These are phyloP conservation scores for Fulmarus glacialis DNA, from an alignment of 2,113 vertebrate genomes.

Conservation along the genomic window DNA sequence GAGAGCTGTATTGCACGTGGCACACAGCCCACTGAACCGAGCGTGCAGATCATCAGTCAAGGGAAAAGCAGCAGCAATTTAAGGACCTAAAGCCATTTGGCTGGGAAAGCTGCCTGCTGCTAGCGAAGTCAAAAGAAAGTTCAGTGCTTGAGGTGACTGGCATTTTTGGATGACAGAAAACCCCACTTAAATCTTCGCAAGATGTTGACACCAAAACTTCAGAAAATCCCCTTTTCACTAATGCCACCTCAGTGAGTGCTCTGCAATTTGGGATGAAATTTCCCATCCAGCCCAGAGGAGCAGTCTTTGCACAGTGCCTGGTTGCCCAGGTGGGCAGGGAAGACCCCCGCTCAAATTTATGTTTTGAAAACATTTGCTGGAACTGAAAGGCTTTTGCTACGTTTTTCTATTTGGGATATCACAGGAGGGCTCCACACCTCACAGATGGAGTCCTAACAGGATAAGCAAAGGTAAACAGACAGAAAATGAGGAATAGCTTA, in stretches of 20 bases:
- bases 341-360: neutral
- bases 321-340: neutral
- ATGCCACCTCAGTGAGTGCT: neutral
- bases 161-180: neutral
- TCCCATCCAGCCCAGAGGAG: neutral
- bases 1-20: neutral
- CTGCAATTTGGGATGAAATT: neutral
- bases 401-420: neutral
- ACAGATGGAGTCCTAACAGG: conserved; percentile 1
- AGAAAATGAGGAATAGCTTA: conserved; percentile 20
- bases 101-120: conserved; percentile 6
- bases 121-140: neutral
- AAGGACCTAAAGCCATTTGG: conserved; percentile 6
- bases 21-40: neutral
- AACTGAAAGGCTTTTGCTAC: neutral
- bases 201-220: neutral
- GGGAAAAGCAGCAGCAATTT: neutral
- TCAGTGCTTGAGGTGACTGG: neutral
- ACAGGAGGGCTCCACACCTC: neutral
- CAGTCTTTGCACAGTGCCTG: neutral
- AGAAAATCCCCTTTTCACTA: neutral
- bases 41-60: neutral
- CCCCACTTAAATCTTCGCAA: neutral
- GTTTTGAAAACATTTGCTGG: neutral
- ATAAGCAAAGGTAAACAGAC: conserved; percentile 28